Conservation (phyloP, 2,888 invertebrate genomes). For the Carterocephalus palaemon region DNA sequence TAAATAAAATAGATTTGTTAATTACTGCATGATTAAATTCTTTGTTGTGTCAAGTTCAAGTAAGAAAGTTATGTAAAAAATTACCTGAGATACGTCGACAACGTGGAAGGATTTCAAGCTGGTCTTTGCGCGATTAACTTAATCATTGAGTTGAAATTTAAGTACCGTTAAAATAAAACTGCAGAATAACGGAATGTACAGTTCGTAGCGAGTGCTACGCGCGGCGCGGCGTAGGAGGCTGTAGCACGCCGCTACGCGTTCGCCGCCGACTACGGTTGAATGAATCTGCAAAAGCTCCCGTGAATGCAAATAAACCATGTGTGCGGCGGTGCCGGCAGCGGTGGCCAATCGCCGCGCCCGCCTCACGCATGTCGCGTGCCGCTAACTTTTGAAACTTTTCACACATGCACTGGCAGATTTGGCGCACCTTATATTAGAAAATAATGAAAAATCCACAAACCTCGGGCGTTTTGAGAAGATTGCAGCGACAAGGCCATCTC, state of each 20-base stretch:
- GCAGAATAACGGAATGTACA: neutral
- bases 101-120: too few relatives aligned
- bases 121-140: too few relatives aligned
- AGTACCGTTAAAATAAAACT: too few relatives aligned
- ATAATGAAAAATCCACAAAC: conserved; percentile 54
- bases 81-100: too few relatives aligned
- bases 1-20: too few relatives aligned
- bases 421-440: conserved; percentile 38
- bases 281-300: conserved; percentile 70
- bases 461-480: conserved; percentile 77
- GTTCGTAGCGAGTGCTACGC: conserved; percentile 41
- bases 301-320: conserved; percentile 76
- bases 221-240: conserved; percentile 42
- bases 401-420: conserved; percentile 58
- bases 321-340: conserved; percentile 53
- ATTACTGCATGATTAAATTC: too few relatives aligned
- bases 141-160: too few relatives aligned
- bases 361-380: conserved; percentile 67
- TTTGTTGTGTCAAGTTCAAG: too few relatives aligned
- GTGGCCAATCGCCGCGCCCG: conserved; percentile 64
- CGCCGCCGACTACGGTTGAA: conserved; percentile 71
- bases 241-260: conserved; percentile 64
- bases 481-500: conserved; percentile 80
- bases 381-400: conserved; percentile 71
- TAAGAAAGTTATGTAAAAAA: too few relatives aligned